Conservation (phyloP, 2,797 vertebrate species). For the Psittacula echo region DNA sequence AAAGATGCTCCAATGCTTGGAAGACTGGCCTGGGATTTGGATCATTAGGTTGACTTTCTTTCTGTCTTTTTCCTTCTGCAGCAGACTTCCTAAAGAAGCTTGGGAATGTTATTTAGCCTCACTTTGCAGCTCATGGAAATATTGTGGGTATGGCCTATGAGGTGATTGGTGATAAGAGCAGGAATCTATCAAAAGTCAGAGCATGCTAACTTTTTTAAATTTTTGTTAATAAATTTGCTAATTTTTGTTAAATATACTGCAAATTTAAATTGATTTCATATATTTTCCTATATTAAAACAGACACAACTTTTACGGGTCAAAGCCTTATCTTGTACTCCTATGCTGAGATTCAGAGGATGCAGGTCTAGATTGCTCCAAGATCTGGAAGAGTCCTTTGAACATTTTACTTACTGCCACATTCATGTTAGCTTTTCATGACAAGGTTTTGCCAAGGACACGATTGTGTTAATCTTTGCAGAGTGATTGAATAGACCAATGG, state of each 20-base stretch:
- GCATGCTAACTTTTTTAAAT: too few relatives aligned
- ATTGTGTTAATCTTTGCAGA: slow-evolving; percentile 13
- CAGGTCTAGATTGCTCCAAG: not conserved
- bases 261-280: not conserved
- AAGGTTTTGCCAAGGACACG: slow-evolving; percentile 9
- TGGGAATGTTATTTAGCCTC: not conserved
- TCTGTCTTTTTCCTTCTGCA: not conserved
- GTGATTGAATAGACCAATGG: not conserved
- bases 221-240: too few relatives aligned
- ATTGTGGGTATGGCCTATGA: not conserved
- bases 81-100: not conserved
- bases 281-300: not conserved
- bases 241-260: not conserved
- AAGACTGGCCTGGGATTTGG: not conserved
- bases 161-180: not conserved
- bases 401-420: not conserved
- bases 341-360: not conserved
- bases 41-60: not conserved
- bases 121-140: not conserved
- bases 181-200: not conserved
- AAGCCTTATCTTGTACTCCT: not conserved
- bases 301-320: not conserved
- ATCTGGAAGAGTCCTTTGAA: not conserved
- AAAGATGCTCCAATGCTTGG: slow-evolving; percentile 12
- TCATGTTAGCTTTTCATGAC: not conserved